These are phyloP conservation scores for Heteromyza rotundicornis DNA, from an alignment of 2,888 invertebrate species.

Conservation along the genomic window DNA sequence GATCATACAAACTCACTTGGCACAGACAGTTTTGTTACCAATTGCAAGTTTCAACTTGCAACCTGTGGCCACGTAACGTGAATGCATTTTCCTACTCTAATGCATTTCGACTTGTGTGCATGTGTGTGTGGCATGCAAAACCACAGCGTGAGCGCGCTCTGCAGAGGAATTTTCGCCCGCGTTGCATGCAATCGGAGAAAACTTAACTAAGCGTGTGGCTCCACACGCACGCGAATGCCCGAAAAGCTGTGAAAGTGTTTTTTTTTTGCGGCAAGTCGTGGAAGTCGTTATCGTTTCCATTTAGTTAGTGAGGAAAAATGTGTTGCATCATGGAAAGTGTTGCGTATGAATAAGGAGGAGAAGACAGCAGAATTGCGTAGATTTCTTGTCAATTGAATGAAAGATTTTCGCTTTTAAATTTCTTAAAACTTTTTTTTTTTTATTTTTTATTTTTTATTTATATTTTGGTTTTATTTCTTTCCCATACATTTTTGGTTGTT, in stretches of 20 bases:
- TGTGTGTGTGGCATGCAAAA: conserved; percentile 41
- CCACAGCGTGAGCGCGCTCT: no score
- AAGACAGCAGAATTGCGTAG: no score
- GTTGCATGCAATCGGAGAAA: conserved; percentile 32
- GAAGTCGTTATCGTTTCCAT: neutral
- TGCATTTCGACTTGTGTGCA: no score
- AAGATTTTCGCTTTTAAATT: no score
- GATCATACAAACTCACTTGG: conserved; percentile 8
- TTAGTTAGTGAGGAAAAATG: no score
- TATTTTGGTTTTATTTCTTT: neutral
- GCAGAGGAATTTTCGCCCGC: conserved; percentile 35
- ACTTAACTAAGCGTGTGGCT: conserved; percentile 7
- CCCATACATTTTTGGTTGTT: conserved; percentile 9
- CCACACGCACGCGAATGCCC: neutral
- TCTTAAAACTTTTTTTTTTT: no score
- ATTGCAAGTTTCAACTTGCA: neutral
- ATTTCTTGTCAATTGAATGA: no score
- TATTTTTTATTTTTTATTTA: conserved; percentile 24
- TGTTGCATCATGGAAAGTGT: neutral
- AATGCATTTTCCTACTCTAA: no score
- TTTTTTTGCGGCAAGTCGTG: neutral
- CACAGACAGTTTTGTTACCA: neutral
- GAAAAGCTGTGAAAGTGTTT: conserved; percentile 17
- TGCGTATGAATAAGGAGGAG: neutral
- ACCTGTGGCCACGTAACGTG: neutral